Percentiles rank a stretch among this genome's conserved stretches.
phyloP scores from a whole-genome alignment of 2,113 vertebrate species.

The Pelvicachromis taeniatus region DNA sequence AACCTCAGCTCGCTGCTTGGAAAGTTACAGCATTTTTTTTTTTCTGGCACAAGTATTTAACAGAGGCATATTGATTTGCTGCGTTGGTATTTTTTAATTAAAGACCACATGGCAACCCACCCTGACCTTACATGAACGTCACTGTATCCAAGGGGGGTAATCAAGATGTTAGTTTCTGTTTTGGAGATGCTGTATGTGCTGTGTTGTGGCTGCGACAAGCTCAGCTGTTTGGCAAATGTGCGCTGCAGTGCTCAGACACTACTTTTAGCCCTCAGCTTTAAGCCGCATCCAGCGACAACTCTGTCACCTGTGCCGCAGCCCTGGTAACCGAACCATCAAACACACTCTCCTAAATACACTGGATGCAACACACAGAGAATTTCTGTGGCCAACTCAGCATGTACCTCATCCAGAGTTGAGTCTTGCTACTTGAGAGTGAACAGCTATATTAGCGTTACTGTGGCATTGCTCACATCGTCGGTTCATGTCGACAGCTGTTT shows the following conservation, averaged over 20 bases:
- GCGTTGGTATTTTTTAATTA: background rate
- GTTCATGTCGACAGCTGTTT: constrained; percentile 26
- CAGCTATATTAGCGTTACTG: background rate
- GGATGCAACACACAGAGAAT: constrained; percentile 9
- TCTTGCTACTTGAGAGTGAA: constrained; percentile 24
- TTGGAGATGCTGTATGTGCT: constrained; percentile 51
- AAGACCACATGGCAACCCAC: background rate
- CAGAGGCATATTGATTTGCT: background rate
- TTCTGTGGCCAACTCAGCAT: constrained; percentile 8
- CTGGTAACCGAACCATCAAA: constrained; percentile 41
- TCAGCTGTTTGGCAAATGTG: constrained; percentile 66
- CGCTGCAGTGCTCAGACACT: constrained; percentile 40
- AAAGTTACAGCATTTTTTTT: background rate
- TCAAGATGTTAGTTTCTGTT: constrained; percentile 48
- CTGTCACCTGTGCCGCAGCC: constrained; percentile 62
- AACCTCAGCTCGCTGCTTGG: background rate
- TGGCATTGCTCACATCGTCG: background rate
- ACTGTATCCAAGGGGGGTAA: background rate
- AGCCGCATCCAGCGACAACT: constrained; percentile 52
- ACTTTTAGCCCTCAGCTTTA: constrained; percentile 60
- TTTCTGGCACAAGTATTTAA: background rate
- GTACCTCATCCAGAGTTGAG: background rate
- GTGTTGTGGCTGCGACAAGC: constrained; percentile 49
- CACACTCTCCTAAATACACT: constrained; percentile 30
- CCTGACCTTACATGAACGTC: background rate